Base-by-base conservation (phyloP, 35 echinoderm and acorn worm genomes). In the Apostichopus parvimensis region DNA sequence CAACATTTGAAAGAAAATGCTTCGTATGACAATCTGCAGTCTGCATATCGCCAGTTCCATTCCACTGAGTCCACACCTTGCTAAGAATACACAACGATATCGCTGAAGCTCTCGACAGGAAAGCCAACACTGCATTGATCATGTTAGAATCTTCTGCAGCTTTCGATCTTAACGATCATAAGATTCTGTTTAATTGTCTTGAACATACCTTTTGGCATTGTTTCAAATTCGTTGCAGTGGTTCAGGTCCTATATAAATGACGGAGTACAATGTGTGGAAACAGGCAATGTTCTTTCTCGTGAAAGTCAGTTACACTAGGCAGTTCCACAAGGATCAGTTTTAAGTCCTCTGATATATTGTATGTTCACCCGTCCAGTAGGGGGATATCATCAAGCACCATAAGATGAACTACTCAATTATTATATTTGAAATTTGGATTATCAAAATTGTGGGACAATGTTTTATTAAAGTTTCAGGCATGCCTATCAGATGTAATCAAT, bases 91-190 rank as follows among this genome's bases (percentile, higher is more conserved):
- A 87, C 28, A 88, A 95, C 79, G 94, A 95, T 54, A 87, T 95
- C 68, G 71, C 88, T 53, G 25, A 58, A 54, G 73, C 80, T 17
- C 80, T 88, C 5, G 90, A 92, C 54, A 73, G 88, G 9, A 80
- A 73, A 8, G 56, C 9, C 11, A 58, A 68, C 11, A 78, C 81
- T 77, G 9, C 61, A 56, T 57, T 95, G 45, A 79, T 95, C 53
- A 26, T 95, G 54, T 66, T 95, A 22, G 94, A 95, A 56, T 83
- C 92, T 8, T 78, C 58, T 56, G 72, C 66, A 21, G 90, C 90
- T 26, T 95, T 95, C 70, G 82, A 95, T 87, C 77, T 68, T 28
- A 79, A 92, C 12, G 90, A 92, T 55, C 94, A 95, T 78, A n/a
- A 34, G 1, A 87, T 92, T 8, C 90, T 95, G 8, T 64, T 95